Evolutionary conservation across 2,888 invertebrate species (phyloP), one percentile per base, ranked within the genome.

Genomic region (Amphimallon solstitiale): DNA sequence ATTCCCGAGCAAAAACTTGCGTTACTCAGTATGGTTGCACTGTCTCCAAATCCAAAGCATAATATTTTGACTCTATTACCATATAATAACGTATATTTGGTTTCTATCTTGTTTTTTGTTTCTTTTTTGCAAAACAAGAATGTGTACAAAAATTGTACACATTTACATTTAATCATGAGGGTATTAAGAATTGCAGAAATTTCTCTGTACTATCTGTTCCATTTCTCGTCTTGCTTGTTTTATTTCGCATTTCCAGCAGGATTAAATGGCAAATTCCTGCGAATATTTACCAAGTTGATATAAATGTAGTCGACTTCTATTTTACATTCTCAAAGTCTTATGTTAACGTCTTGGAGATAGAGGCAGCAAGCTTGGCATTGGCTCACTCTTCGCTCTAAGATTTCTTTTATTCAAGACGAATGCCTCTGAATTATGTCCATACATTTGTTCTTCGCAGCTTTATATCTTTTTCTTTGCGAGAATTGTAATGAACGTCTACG

Each of bases 271-370:
- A 45, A 45, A 45, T 45, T 45, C 45, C 17, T 45, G 45, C 17
- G 45, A 45, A 45, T 45, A 45, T 45, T 45, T 45, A 45, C 45
- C 45, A 10, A 45, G 45, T 45, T 45, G 17, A 17, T 45, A 45
- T 45, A 45, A 45, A 45, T 1, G 45, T 45, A 17, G 45, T 45
- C 17, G 45, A 10, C 15, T 15, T 19, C 3, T 45, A 45, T 19
- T 17, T 9, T 45, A 19, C 17, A 45, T 19, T 17, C 9, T 17
- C 19, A 45, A 7, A 15, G 45, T 17, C 15, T 45, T 45, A 45
- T 45, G 17, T 17, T 17, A 45, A 10, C 17, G 45, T 17, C 19
- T 10, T 15, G 17, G 45, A 45, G 19, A 43, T 43, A 9, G 15
- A 2, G 0, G 15, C 17, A 14, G 10, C n/a, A n/a, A 40, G 29